Conservation (phyloP, 2,113 vertebrate species). For the Alosa alosa region DNA sequence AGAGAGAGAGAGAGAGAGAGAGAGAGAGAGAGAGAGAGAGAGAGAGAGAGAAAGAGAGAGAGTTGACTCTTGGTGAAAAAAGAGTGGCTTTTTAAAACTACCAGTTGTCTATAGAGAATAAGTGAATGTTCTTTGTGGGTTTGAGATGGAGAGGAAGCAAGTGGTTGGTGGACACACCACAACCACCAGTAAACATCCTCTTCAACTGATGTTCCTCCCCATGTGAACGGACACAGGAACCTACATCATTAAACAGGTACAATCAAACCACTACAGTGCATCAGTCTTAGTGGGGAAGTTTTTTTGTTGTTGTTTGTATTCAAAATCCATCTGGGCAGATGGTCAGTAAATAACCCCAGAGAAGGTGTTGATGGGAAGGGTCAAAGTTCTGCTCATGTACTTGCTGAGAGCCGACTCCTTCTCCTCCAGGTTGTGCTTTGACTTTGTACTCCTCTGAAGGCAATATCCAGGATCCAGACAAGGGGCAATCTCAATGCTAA, state of each 20-base stretch:
- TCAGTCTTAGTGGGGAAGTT: background rate
- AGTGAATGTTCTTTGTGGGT: background rate
- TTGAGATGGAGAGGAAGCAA: background rate
- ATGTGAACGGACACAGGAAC: background rate
- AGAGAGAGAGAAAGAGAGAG: too few species aligned
- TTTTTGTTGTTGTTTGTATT: background rate
- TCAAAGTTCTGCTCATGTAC: slow-evolving; percentile 73
- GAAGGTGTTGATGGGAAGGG: slow-evolving; percentile 87
- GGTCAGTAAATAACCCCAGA: slow-evolving; percentile 73
- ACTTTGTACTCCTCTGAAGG: slow-evolving; percentile 62
- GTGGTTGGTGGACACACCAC: background rate
- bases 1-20: too few species aligned
- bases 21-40: too few species aligned
- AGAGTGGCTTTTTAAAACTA: background rate
- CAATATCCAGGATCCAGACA: slow-evolving; percentile 80
- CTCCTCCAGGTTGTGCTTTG: slow-evolving; percentile 33
- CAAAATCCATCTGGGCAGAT: background rate
- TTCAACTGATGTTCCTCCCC: background rate
- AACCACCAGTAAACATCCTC: background rate
- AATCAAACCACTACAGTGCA: background rate
- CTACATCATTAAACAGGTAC: background rate
- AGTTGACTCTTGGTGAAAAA: background rate
- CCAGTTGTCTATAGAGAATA: background rate
- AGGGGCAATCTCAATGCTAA: slow-evolving; percentile 79
- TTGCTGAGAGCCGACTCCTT: slow-evolving; percentile 59